Base-by-base conservation (phyloP, 2,888 invertebrate species). In the Aproaerema taeniolella region DNA sequence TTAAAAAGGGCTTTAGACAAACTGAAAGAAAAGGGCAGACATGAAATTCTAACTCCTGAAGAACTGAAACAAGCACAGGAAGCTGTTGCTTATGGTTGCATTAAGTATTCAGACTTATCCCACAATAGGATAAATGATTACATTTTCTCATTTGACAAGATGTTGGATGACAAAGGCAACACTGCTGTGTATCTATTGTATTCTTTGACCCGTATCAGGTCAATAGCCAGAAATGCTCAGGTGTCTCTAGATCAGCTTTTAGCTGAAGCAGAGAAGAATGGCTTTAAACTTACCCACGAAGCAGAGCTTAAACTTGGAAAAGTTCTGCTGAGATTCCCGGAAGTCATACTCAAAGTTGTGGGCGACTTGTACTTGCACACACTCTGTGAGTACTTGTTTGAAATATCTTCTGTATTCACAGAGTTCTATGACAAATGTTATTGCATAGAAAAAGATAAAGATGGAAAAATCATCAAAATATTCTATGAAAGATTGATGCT, bases 401-500 rank as follows among this genome's bases (percentile, higher is more conserved):
- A 99, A 63, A 90, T 99, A 39, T 91, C 95, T n/a, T 92, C 95
- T 3, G 89, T 92, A 1, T 99, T 99, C 69, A 93, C 96, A 0
- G 99, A 99, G 71, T 99, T 99, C 78, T 99, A 99, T 76, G 98
- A 98, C 67, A 92, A 89, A 58, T 99, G 99, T 76, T 99, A 99
- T 67, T 99, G 99, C 68, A 92, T 99, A 36, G 97, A 98, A 71
- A 98, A 96, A 71, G 93, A 98, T 74, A 88, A 91, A 46, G 87
- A 82, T 29, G 97, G 97, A 0, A 91, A 93, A 64, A 91, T 96
- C 53, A 75, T 93, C 1, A 93, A 93, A 63, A 91, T 99, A 6
- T 92, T 97, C 70, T 91, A 92, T 70, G 93, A 94, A 45, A 91
- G 99, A 45, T 90, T 99, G 52, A 89, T 98, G 55, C 85, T 99